Percentiles rank a stretch among this genome's conserved stretches.
These are phyloP conservation scores for Cecropterus lyciades DNA, from an alignment of 1,140 invertebrate species.

Conservation along the genomic window DNA sequence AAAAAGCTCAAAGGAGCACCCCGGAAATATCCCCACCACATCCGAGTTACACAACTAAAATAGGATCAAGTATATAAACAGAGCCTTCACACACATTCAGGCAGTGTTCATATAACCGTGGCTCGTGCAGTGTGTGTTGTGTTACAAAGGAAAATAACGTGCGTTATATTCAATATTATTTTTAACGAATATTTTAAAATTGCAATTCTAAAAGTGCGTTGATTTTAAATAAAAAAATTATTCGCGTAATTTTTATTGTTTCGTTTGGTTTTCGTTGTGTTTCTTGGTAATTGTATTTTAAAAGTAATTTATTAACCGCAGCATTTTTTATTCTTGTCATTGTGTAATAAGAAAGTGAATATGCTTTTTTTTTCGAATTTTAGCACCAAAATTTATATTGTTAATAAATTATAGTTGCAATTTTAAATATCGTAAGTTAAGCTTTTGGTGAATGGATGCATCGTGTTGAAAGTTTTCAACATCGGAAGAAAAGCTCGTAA, in stretches of 20 bases:
- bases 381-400: too few species aligned
- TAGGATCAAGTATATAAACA: conserved; percentile 24
- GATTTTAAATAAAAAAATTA: neutral
- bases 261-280: too few species aligned
- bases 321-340: too few species aligned
- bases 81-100: conserved; percentile 11
- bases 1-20: conserved; percentile 14
- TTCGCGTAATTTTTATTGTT: too few species aligned
- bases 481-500: neutral
- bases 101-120: conserved; percentile 6
- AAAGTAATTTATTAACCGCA: too few species aligned
- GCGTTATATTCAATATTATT: conserved; percentile 3
- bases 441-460: neutral
- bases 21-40: conserved; percentile 20
- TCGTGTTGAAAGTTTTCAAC: neutral
- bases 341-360: too few species aligned
- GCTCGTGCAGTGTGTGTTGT: conserved; percentile 14
- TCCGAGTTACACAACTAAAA: conserved; percentile 22
- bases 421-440: neutral
- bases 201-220: conserved; percentile 10
- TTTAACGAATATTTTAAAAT: neutral
- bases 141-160: conserved; percentile 11
- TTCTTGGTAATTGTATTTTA: too few species aligned
- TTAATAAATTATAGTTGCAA: conserved; percentile 3
- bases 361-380: too few species aligned